Base-by-base conservation (phyloP, 2,888 invertebrate genomes). In the Catocala fraxini region DNA sequence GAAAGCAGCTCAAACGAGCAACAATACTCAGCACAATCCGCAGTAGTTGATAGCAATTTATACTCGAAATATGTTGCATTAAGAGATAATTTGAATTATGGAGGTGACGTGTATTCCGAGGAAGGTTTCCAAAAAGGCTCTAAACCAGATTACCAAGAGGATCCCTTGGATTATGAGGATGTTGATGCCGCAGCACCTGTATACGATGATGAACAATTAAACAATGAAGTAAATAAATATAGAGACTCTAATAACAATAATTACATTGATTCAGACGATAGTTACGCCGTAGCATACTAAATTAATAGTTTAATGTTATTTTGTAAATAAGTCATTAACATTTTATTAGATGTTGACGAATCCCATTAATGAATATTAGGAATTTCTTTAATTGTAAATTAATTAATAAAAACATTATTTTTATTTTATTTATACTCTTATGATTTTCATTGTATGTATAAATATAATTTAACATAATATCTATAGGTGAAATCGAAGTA, bases 231-330 rank as follows among this genome's bases (percentile, higher is more conserved):
- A 52, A 56, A 73, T 13, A 84, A 81, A 58, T 83, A 81, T 63
- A 87, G 76, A 63, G 89, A 89, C 67, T 75, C 79, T 1, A 90
- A 89, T 74, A 90, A 89, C 62, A 88, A 89, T 66, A 84, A 89
- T 69, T 78, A 82, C 65, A 75, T 84, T 52, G 89, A 92, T 61
- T 64, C 71, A 3, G 86, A 89, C 56, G 90, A 89, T 56, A 82
- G 74, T 39, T 82, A 82, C 43, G 86, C 91, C 43, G 83, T 91
- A 56, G 89, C 86, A 12, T 91, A 87, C 74, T 90, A 70, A 41
- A 10, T 43, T 4, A 51, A 51, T 35, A 7, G 4, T 35, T 12
- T 46, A 9, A 9, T 4, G 0, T 39, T 39, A 39, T 7, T 52
- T 39, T 56, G 56, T 51, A 34, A 61, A 47, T 56, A 61, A 56